A percentile compares a stretch with the other conserved stretches of the same genome.
Evolutionary conservation across 2,888 invertebrate genomes (phyloP).

Genomic region (Ophion obscuratus): DNA sequence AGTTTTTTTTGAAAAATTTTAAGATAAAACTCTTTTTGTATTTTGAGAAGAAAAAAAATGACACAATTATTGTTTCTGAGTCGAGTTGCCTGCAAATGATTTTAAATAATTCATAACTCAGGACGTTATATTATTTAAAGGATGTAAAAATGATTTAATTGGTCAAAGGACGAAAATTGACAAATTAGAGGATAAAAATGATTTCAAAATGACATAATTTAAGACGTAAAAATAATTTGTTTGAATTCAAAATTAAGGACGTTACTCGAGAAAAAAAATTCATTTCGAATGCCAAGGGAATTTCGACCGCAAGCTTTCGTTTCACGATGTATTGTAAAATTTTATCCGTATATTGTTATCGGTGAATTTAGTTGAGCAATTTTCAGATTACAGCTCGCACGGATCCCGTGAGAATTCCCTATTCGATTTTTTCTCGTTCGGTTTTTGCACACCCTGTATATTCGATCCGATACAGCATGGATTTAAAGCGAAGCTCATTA

Average conservation of each 20-base stretch:
- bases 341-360: not conserved
- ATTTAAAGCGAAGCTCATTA: conserved; percentile 63
- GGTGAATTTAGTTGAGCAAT: not conserved
- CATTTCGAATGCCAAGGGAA: not conserved
- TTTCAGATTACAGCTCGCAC: not conserved
- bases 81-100: not conserved
- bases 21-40: not conserved
- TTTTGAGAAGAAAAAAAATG: no score
- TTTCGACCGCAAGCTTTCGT: not conserved
- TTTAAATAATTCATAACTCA: not conserved
- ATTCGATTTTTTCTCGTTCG: not conserved
- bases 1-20: not conserved
- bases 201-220: no score
- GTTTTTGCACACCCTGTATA: conserved; percentile 23
- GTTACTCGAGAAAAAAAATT: not conserved
- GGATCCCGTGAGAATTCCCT: not conserved
- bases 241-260: not conserved
- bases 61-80: no score
- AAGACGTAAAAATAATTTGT: not conserved
- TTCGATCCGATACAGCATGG: conserved; percentile 35
- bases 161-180: no score
- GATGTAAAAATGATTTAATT: no score
- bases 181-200: no score
- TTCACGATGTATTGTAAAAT: not conserved
- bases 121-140: no score